phyloP scores from a whole-genome alignment of 2,888 invertebrate species.

The Pammene aurita region DNA sequence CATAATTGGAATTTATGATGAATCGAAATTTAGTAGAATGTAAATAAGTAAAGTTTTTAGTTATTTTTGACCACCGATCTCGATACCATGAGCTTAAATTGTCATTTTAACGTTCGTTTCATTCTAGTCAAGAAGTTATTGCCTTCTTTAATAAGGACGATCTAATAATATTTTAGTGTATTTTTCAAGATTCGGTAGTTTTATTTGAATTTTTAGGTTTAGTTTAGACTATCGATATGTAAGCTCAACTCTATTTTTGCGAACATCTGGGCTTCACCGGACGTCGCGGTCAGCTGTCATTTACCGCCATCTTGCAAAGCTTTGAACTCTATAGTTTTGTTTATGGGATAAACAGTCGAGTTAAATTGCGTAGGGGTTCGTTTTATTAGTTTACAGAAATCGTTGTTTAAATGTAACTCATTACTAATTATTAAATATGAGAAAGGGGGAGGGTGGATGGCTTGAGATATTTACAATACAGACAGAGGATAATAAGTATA shows the following conservation, averaged over 20 bases:
- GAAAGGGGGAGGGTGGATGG: not conserved
- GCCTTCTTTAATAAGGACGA: no score
- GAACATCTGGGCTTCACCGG: slow-evolving; percentile 39
- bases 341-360: slow-evolving; percentile 1
- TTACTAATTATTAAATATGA: not conserved
- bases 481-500: no score
- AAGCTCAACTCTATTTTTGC: slow-evolving; percentile 17
- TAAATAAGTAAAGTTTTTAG: no score
- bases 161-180: not conserved
- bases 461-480: not conserved
- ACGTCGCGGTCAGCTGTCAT: slow-evolving; percentile 47
- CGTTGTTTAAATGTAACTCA: not conserved
- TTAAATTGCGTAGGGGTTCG: slow-evolving; percentile 3
- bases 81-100: no score
- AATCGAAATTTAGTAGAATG: no score
- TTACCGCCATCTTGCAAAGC: slow-evolving; percentile 41
- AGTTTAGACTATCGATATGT: slow-evolving; percentile 19
- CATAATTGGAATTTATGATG: no score
- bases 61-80: no score
- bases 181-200: no score
- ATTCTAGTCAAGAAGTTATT: no score
- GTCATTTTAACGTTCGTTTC: no score
- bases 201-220: no score
- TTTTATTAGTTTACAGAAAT: slow-evolving; percentile 4
- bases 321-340: slow-evolving; percentile 32